Conservation (phyloP, 2,797 vertebrate species). For the Chiroxiphia lanceolata region DNA sequence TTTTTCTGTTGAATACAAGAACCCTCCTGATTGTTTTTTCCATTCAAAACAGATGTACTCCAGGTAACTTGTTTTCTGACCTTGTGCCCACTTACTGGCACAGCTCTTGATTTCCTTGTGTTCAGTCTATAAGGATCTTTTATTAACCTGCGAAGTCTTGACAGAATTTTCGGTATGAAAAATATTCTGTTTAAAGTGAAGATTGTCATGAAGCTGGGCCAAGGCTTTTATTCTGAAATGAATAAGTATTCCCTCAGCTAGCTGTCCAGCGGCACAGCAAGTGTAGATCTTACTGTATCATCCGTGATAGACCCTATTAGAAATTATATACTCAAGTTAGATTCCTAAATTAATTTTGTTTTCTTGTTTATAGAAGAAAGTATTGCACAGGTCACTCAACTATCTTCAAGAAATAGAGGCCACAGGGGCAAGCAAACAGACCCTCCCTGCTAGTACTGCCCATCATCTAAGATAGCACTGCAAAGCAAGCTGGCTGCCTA, state of each 20-base stretch:
- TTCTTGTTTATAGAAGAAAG: not conserved
- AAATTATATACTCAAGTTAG: not conserved
- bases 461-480: fast-evolving
- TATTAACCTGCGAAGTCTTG: not conserved
- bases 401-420: not conserved
- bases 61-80: not conserved
- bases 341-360: not conserved
- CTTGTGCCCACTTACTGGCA: not conserved
- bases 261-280: not conserved
- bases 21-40: not conserved
- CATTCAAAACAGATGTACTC: not conserved
- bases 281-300: not conserved
- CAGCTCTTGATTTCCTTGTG: not conserved
- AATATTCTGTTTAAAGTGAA: not conserved
- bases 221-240: not conserved
- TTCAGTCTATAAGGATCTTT: not conserved
- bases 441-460: not conserved
- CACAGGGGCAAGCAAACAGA: not conserved
- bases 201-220: not conserved
- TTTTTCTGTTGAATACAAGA: not conserved
- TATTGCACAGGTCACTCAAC: not conserved
- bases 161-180: not conserved
- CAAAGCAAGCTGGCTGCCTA: not conserved
- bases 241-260: not conserved
- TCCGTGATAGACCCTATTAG: not conserved